Evolutionary conservation across 2,113 vertebrate species (phyloP).

Genomic region (Anguilla rostrata): DNA sequence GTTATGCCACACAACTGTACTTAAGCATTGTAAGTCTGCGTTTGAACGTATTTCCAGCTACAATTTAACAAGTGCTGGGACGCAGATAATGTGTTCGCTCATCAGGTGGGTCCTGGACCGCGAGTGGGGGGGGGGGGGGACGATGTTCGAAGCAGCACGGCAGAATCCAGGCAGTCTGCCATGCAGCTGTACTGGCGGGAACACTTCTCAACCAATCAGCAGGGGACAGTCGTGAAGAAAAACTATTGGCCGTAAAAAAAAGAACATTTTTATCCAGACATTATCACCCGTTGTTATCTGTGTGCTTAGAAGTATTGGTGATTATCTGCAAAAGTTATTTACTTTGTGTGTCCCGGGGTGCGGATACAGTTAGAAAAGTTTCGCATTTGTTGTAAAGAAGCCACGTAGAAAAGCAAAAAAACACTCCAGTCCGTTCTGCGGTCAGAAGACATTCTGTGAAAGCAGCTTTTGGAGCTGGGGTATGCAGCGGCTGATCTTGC

Average conservation of each 20-base stretch:
- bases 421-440: not conserved
- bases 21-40: no score
- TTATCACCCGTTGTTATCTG: not conserved
- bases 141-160: not conserved
- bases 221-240: not conserved
- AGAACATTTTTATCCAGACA: not conserved
- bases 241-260: not conserved
- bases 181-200: no score
- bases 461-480: not conserved
- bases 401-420: not conserved
- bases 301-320: not conserved
- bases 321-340: not conserved
- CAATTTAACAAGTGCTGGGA: no score
- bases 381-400: not conserved
- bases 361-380: not conserved
- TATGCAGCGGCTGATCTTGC: not conserved
- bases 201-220: not conserved
- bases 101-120: no score
- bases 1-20: no score
- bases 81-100: no score
- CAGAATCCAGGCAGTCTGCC: not conserved
- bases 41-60: no score
- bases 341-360: not conserved
- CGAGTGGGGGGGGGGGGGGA: not conserved
- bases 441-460: not conserved